A percentile compares a stretch with the other conserved stretches of the same genome.
Conservation (phyloP, 1,140 invertebrate species). For the Drosophila bocqueti region DNA sequence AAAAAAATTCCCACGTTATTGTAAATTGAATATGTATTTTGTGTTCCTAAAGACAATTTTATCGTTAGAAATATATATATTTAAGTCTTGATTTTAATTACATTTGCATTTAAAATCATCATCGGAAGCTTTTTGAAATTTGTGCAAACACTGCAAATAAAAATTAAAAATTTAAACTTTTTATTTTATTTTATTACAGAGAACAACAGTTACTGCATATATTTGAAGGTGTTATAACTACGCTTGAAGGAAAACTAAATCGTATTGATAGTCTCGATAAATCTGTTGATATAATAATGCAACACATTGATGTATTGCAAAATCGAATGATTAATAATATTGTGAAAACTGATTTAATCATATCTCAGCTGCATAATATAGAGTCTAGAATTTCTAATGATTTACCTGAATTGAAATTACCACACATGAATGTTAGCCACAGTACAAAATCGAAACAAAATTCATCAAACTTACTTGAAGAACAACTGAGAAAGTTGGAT, state of each 20-base stretch:
- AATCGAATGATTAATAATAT: slow-evolving; percentile 92
- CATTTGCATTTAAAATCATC: too few species aligned
- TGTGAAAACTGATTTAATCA: slow-evolving; percentile 92
- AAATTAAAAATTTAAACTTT: too few species aligned
- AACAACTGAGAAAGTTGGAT: slow-evolving; percentile 89
- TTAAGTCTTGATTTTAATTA: too few species aligned
- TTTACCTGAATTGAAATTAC: slow-evolving; percentile 16
- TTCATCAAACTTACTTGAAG: slow-evolving; percentile 84
- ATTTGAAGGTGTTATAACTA: slow-evolving; percentile 94
- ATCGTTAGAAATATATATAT: too few species aligned
- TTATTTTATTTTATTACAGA: slow-evolving; percentile 86
- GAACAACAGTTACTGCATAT: slow-evolving; percentile 95
- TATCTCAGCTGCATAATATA: slow-evolving; percentile 90
- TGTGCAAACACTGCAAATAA: too few species aligned
- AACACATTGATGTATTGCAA: slow-evolving; percentile 92
- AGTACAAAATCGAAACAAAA: slow-evolving; percentile 21
- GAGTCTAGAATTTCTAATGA: slow-evolving; percentile 90
- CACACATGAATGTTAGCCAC: slow-evolving; percentile 17
- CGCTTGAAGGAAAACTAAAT: slow-evolving; percentile 93
- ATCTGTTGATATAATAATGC: slow-evolving; percentile 93
- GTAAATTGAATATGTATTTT: too few species aligned
- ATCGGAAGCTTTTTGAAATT: too few species aligned
- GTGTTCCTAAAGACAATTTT: too few species aligned
- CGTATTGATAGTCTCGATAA: slow-evolving; percentile 94
- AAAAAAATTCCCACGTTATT: too few species aligned